Percentiles rank a stretch among this genome's conserved stretches.
phyloP scores from a whole-genome alignment of 2,113 vertebrate species.

The Talpa occidentalis region DNA sequence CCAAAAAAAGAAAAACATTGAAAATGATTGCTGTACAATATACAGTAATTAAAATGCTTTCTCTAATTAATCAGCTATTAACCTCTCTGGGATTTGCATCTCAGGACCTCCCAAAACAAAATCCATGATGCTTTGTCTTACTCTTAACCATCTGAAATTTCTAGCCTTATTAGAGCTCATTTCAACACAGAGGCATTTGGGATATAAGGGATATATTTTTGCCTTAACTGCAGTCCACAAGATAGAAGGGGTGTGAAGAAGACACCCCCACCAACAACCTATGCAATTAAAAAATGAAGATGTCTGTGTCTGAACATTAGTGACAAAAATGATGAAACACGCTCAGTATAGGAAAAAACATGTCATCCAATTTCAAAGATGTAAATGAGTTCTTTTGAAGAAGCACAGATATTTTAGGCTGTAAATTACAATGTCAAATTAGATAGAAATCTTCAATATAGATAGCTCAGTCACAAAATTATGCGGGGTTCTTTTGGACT shows the following conservation, averaged over 20 bases:
- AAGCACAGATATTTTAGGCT: slow-evolving; percentile 59
- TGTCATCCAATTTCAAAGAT: slow-evolving; percentile 62
- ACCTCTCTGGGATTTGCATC: not conserved
- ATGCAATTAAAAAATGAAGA: slow-evolving; percentile 5
- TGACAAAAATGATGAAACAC: slow-evolving; percentile 16
- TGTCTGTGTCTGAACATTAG: not conserved
- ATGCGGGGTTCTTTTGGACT: slow-evolving; percentile 49
- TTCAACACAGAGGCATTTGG: not conserved
- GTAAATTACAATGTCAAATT: slow-evolving; percentile 76
- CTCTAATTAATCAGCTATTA: not conserved
- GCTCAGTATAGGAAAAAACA: slow-evolving; percentile 51
- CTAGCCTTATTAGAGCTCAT: not conserved
- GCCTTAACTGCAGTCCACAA: not conserved
- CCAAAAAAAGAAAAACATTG: not conserved
- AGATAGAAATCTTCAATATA: slow-evolving; percentile 72
- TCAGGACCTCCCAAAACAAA: not conserved
- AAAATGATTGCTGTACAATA: not conserved
- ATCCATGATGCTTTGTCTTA: not conserved
- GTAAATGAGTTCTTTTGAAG: slow-evolving; percentile 75
- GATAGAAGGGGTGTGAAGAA: not conserved
- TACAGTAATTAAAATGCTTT: not conserved
- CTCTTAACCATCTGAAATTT: not conserved
- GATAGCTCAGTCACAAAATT: slow-evolving; percentile 45
- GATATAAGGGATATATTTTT: not conserved
- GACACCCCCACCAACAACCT: not conserved